Base-by-base conservation (phyloP, 2,888 invertebrate species). In the Andrena dorsata region DNA sequence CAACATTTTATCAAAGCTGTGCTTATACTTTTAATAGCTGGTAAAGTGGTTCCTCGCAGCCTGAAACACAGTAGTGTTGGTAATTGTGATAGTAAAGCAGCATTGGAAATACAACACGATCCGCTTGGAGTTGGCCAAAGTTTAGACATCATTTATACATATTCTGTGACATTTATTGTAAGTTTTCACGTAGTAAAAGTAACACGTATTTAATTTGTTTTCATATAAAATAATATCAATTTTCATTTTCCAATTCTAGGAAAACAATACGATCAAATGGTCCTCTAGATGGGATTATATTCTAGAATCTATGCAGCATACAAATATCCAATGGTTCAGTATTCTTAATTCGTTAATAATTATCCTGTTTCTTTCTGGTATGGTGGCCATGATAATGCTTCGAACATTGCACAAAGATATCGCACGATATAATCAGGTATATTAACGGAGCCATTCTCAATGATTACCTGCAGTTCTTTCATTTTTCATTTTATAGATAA, bases 221-320 rank as follows among this genome's bases (percentile, higher is more conserved):
- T 10, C n/a, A 2, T 2, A 7, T 32, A 26, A 16, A 13, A 23
- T 56, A 61, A 32, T 56, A n/a, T 41, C 16, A n/a, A 63, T 61
- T 73, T 13, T 49, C 7, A 7, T 64, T 10, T 69, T 74, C 32
- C 65, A 65, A 71, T 93, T 91, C 23, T 78, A 95, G 90, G 95
- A 95, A 91, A 97, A 98, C 91, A 96, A 98, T 93, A 96, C 96
- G 0, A 97, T 98, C 16, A 99, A 98, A 94, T 99, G 99, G 99
- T 99, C 99, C 0, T 99, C 99, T 0, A 96, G 99, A 91, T 99
- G 99, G 99, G 99, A 99, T 94, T 99, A 99, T 94, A 99, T 99
- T 84, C 95, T 99, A 79, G 98, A 99, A 94, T 98, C 99, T 0
- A 98, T 99, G 97, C 99, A 98, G 0, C 98, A 99, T 93, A 98